Percentiles rank a stretch among this genome's conserved stretches.
phyloP scores from a whole-genome alignment of 64 coral and sea anemone genomes.

The Dendrophyllia cribrosa region DNA sequence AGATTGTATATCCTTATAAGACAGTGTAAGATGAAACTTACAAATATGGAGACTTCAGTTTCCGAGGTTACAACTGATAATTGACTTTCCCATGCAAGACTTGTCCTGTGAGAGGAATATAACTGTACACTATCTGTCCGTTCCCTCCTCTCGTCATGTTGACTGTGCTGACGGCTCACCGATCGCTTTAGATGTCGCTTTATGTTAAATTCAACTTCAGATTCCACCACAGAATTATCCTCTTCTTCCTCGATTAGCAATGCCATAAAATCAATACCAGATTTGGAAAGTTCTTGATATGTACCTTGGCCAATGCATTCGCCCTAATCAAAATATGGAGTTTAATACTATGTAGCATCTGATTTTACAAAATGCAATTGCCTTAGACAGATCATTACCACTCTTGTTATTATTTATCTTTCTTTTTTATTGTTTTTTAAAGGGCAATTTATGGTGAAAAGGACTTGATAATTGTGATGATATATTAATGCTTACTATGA shows the following conservation, averaged over 20 bases:
- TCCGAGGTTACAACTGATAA: constrained; percentile 20
- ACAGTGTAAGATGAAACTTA: neutral
- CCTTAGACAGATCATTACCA: too few relatives aligned
- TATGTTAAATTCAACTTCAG: constrained; percentile 18
- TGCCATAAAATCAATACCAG: constrained; percentile 72
- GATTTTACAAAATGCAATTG: neutral
- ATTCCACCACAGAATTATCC: constrained; percentile 57
- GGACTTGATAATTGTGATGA: too few relatives aligned
- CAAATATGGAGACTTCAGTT: constrained; percentile 24
- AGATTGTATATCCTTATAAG: too few relatives aligned
- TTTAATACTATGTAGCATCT: neutral
- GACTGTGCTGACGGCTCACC: constrained; percentile 10
- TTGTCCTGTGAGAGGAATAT: constrained; percentile 3
- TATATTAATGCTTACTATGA: too few relatives aligned
- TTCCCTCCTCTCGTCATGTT: neutral
- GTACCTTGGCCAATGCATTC: constrained; percentile 71
- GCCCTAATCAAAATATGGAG: constrained; percentile 10
- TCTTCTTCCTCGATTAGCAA: constrained; percentile 70
- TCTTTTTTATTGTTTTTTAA: too few relatives aligned
- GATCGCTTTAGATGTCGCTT: neutral
- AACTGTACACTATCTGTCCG: constrained; percentile 8
- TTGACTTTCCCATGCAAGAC: constrained; percentile 5
- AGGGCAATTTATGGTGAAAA: too few relatives aligned
- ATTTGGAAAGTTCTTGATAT: constrained; percentile 75
- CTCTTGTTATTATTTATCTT: too few relatives aligned